These are phyloP conservation scores for Steinernema feltiae DNA, from an alignment of 1,140 invertebrate species.

Conservation along the genomic window DNA sequence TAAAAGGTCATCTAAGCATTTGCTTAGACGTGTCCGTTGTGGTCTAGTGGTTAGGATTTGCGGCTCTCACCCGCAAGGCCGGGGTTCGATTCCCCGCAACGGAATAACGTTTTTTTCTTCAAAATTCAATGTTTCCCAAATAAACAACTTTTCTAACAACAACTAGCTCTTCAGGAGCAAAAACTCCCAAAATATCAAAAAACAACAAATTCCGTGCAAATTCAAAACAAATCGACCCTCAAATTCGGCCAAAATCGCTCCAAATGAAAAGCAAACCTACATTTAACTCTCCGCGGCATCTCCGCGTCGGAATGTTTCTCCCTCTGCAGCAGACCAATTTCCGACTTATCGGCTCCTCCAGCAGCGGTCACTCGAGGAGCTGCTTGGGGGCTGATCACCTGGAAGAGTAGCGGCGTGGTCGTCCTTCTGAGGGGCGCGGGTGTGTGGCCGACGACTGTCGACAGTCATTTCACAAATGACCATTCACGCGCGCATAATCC, in stretches of 20 bases:
- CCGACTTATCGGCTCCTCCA: background rate
- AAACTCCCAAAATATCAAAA: too few species aligned
- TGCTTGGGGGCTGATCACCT: background rate
- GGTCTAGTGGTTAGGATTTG: background rate
- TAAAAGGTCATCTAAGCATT: too few species aligned
- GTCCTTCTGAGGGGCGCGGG: too few species aligned
- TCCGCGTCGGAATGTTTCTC: background rate
- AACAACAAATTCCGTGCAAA: too few species aligned
- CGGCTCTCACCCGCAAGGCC: background rate
- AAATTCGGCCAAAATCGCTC: too few species aligned
- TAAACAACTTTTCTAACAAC: too few species aligned
- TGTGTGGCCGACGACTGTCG: background rate
- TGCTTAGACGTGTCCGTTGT: background rate
- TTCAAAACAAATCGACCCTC: too few species aligned
- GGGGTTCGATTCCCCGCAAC: slow-evolving; percentile 13
- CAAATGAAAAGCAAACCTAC: background rate
- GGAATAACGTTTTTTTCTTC: too few species aligned
- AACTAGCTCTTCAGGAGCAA: too few species aligned
- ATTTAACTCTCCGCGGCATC: slow-evolving; percentile 10
- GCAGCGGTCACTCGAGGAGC: background rate
- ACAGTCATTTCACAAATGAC: slow-evolving; percentile 3
- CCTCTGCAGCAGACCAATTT: background rate
- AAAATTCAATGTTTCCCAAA: too few species aligned
- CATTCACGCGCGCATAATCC: slow-evolving; percentile 10
- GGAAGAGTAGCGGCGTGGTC: background rate